Evolutionary conservation across 2,797 vertebrate genomes (phyloP), one percentile per base, ranked within the genome.

Genomic region (Oryzias dopingdopingensis): DNA sequence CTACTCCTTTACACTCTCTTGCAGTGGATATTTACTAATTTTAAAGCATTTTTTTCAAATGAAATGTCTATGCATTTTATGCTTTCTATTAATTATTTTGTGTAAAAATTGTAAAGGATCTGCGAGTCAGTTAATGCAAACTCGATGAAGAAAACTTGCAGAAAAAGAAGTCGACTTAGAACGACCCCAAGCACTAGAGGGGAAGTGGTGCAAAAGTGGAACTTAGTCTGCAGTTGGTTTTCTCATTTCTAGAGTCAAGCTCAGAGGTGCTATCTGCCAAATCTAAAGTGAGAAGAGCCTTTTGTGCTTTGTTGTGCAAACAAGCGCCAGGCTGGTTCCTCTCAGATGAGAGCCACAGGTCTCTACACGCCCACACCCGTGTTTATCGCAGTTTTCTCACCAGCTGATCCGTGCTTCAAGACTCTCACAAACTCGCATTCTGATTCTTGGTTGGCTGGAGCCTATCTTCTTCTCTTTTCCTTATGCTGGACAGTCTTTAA

Each of bases 341-440:
- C 62, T 77, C 59, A 50, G 48, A 65, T 40, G 26, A 26, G 55
- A 55, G 46, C 5, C 40, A 46, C 86, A 88, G 67, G 87, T 76
- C 80, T 79, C 62, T 59, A 79, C 90, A 83, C 64, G 88, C 86
- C 77, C 65, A 79, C 80, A 23, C 62, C 4, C 57, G 57, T 68
- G 53, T 72, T 80, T 80, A 62, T 70, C 59, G 13, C 62, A 18
- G 13, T 50, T 56, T 81, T 85, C 71, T 66, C 75, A 83, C 68
- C 58, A n/a, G 62, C 70, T 65, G 68, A 81, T 74, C 47, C 20
- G 4, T 0, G 59, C 82, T 82, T 8, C 7, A 60, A 62, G 81
- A 59, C 52, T 68, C 50, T 7, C 56, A 45, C 65, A 37, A 16
- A 26, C 42, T 65, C 20, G 4, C 20, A 22, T 22, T 5, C 26